Base-by-base conservation (phyloP, 2,113 vertebrate genomes). In the Platanista minor region DNA sequence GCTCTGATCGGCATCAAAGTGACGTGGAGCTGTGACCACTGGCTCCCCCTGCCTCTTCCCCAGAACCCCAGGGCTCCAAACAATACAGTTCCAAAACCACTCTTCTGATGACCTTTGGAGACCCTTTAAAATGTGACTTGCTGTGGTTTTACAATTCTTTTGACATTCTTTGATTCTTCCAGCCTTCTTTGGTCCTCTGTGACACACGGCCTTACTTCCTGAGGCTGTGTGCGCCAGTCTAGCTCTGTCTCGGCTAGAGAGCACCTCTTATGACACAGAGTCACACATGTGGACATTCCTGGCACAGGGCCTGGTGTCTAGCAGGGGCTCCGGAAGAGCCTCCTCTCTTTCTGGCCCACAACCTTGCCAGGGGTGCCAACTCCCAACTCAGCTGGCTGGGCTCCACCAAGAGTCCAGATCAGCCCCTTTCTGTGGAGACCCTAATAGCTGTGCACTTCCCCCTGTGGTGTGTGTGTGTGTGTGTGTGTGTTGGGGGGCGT, bases 1-100 rank as follows among this genome's bases (percentile, higher is more conserved):
- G 15, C 52, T 62, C 21, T 43, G 54, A 29, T 27, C 15, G 36
- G 41, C 41, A 11, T 31, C 4, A 18, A 31, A 31, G 31, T 33
- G 41, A 39, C 4, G 3, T 1, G 13, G 54, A n/a, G 5, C 25
- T 5, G 6, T 2, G 41, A 2, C 23, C 57, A 36, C 12, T 23
- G 1, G 31, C 27, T n/a, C 6, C 29, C 39, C 31, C 10, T 1
- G 20, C 9, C 46, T 52, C 72, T 74, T 46, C 8, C n/a, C 87
- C 10, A 1, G 33, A 59, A 31, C 23, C 69, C 88, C 29, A 10
- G 69, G 17, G 0, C 72, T 23, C 54, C 36, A 21, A 23, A 41
- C 23, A 3, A 9, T 11, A 18, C 46, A 49, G 52, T 29, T 82
- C 54, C n/a, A 33, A 43, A 75, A 25, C 43, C 6, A 11, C 52